Evolutionary conservation across 2,113 vertebrate genomes (phyloP).

Genomic region (Pungitius pungitius): DNA sequence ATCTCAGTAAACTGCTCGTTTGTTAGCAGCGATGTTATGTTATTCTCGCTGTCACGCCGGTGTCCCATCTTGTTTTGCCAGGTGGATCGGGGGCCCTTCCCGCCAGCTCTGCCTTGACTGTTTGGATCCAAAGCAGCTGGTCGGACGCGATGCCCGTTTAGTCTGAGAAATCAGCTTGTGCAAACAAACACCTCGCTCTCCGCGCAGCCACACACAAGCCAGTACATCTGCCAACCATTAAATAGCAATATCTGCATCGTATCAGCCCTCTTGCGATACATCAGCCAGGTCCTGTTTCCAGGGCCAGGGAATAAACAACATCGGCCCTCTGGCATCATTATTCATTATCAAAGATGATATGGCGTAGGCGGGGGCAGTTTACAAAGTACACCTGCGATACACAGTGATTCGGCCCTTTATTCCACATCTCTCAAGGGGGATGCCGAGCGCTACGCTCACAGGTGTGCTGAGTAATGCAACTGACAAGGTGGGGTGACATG

Average conservation of each 20-base stretch:
- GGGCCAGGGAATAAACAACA: slow-evolving; percentile 90
- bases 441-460: slow-evolving; percentile 18
- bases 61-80: slow-evolving; percentile 90
- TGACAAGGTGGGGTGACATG: slow-evolving; percentile 30
- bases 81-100: slow-evolving; percentile 79
- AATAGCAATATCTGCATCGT: slow-evolving; percentile 78
- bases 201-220: slow-evolving; percentile 66
- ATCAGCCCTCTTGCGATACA: slow-evolving; percentile 68
- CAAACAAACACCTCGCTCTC: slow-evolving; percentile 89
- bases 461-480: slow-evolving; percentile 28
- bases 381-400: slow-evolving; percentile 63
- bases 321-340: slow-evolving; percentile 75
- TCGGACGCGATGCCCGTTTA: slow-evolving; percentile 84
- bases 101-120: slow-evolving; percentile 63
- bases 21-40: slow-evolving; percentile 81
- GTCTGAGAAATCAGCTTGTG: slow-evolving; percentile 90
- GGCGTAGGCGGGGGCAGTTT: slow-evolving; percentile 24
- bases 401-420: slow-evolving; percentile 16
- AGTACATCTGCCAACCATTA: slow-evolving; percentile 94
- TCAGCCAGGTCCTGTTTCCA: slow-evolving; percentile 83
- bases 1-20: slow-evolving; percentile 79
- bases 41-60: slow-evolving; percentile 76
- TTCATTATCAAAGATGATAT: slow-evolving; percentile 77
- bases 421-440: slow-evolving; percentile 21
- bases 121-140: slow-evolving; percentile 93